Evolutionary conservation across 64 coral and sea anemone species (phyloP).

Genomic region (Montipora cactus): DNA sequence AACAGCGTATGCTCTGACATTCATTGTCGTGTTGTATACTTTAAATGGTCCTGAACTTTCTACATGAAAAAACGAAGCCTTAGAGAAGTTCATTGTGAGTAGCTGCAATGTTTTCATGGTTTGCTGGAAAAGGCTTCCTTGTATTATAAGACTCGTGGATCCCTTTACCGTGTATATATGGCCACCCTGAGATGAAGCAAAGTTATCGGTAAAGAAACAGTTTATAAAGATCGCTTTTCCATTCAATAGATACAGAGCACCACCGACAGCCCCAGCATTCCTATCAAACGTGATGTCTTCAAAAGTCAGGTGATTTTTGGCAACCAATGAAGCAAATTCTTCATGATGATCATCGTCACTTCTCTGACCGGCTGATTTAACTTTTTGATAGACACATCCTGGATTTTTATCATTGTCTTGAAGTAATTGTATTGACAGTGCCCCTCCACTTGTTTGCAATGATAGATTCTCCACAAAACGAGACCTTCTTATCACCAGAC

Average conservation of each 20-base stretch:
- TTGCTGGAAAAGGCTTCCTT: slow-evolving; percentile 42
- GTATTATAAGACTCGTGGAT: slow-evolving; percentile 61
- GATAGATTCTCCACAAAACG: not conserved
- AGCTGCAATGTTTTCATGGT: not conserved
- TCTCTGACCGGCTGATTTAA: too few species aligned
- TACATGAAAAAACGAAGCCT: slow-evolving; percentile 22
- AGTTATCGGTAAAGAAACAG: not conserved
- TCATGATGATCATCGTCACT: too few species aligned
- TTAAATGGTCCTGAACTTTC: slow-evolving; percentile 59
- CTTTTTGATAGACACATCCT: too few species aligned
- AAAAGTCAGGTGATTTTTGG: not conserved
- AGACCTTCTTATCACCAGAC: not conserved
- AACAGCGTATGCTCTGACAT: not conserved
- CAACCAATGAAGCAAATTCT: not conserved
- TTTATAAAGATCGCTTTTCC: not conserved
- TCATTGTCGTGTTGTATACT: not conserved
- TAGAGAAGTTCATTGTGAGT: not conserved
- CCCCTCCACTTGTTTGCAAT: not conserved
- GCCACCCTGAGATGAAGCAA: slow-evolving; percentile 53
- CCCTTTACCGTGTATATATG: not conserved
- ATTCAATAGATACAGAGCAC: not conserved
- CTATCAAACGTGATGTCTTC: not conserved
- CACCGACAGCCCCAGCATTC: not conserved
- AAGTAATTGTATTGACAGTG: not conserved
- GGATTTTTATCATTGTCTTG: too few species aligned